phyloP scores from a whole-genome alignment of 2,113 vertebrate genomes.

The Cinclus cinclus region DNA sequence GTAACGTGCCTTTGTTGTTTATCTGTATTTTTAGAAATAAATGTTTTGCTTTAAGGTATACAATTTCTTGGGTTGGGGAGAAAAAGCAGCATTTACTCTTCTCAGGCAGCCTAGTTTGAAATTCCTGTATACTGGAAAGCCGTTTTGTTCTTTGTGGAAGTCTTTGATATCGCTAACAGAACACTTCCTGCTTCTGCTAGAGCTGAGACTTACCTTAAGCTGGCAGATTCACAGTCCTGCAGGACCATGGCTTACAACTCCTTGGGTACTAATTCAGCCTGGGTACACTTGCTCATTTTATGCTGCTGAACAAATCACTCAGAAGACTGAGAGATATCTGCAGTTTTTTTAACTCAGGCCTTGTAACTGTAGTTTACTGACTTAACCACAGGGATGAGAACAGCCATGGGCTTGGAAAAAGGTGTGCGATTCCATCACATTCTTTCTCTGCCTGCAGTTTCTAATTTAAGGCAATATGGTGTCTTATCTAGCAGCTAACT shows the following conservation, averaged over 20 bases:
- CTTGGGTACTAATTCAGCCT: accelerated
- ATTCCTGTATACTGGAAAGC: neutral
- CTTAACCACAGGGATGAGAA: neutral
- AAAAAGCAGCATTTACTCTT: neutral
- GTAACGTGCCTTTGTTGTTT: neutral
- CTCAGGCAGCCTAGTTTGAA: neutral
- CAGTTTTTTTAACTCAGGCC: neutral
- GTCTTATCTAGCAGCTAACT: neutral
- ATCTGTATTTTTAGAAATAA: neutral
- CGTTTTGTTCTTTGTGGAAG: neutral
- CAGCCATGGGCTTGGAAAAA: neutral
- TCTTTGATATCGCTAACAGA: neutral
- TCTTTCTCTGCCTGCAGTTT: neutral
- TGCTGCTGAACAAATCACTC: neutral
- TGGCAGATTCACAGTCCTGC: neutral
- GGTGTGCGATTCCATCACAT: neutral
- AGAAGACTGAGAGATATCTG: neutral
- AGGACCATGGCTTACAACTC: neutral
- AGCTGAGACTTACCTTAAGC: neutral
- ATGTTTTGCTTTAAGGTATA: neutral
- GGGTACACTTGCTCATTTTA: neutral
- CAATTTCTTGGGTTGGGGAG: neutral
- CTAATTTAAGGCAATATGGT: neutral
- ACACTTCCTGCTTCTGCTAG: neutral
- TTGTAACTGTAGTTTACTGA: neutral